A percentile compares a stretch with the other conserved stretches of the same genome.
phyloP scores from a whole-genome alignment of 2,113 vertebrate species.

The Rousettus leschenaultii region DNA sequence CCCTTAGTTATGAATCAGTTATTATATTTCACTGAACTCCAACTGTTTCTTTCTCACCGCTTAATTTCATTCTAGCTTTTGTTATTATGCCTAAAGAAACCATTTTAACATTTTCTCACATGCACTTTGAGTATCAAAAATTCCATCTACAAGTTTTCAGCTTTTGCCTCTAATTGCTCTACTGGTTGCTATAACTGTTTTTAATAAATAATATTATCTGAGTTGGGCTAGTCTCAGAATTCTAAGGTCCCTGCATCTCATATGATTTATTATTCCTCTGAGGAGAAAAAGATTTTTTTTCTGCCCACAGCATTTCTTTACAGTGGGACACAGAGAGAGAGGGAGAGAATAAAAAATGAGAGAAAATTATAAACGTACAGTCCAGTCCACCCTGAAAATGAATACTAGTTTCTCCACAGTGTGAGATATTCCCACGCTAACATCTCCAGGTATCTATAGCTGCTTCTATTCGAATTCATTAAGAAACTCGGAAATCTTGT shows the following conservation, averaged over 20 bases:
- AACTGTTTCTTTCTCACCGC: conserved; percentile 72
- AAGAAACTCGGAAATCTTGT: background rate
- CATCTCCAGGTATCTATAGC: background rate
- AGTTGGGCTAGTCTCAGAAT: conserved; percentile 21
- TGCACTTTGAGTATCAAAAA: conserved; percentile 68
- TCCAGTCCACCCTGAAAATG: background rate
- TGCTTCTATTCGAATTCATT: background rate
- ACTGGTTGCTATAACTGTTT: conserved; percentile 62
- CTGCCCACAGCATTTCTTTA: background rate
- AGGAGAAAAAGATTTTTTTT: background rate
- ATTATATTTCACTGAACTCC: conserved; percentile 73
- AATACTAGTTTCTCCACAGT: background rate
- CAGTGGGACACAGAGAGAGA: background rate
- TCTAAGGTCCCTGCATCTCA: background rate
- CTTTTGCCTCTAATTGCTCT: conserved; percentile 69
- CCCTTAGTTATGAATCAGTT: conserved; percentile 75
- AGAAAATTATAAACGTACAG: background rate
- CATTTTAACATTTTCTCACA: conserved; percentile 68
- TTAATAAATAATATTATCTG: conserved; percentile 74
- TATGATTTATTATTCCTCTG: conserved; percentile 55
- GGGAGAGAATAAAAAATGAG: background rate
- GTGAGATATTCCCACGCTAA: background rate
- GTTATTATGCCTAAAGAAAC: conserved; percentile 74
- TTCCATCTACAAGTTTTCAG: conserved; percentile 58
- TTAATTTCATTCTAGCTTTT: conserved; percentile 72